Conservation (phyloP, 2,888 invertebrate genomes). For the Anoncus sp. region DNA sequence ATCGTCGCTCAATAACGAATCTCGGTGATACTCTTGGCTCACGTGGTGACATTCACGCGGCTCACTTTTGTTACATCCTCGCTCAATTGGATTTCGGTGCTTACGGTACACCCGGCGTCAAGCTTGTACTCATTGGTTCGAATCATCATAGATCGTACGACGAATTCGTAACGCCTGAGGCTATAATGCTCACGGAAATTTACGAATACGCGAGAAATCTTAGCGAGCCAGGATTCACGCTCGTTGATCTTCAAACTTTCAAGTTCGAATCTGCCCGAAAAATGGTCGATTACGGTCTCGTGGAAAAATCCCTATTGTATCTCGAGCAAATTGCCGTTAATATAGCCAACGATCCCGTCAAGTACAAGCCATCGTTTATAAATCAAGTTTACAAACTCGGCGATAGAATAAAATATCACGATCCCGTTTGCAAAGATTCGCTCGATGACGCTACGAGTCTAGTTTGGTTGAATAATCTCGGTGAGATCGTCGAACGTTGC, state of each 20-base stretch:
- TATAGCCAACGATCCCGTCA: conserved; percentile 86
- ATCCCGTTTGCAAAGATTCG: conserved; percentile 85
- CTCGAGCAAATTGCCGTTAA: conserved; percentile 91
- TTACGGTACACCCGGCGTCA: conserved; percentile 84
- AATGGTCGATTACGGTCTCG: conserved; percentile 90
- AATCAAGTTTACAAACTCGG: conserved; percentile 84
- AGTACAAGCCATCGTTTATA: conserved; percentile 84
- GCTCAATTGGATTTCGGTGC: conserved; percentile 88
- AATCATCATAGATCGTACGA: conserved; percentile 86
- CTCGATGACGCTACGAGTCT: conserved; percentile 84
- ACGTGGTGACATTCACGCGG: conserved; percentile 94
- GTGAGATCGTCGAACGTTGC: conserved; percentile 82
- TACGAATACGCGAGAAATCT: conserved; percentile 96
- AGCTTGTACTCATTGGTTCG: conserved; percentile 92
- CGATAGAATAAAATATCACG: conserved; percentile 88
- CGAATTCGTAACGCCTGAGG: conserved; percentile 91
- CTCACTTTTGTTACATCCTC: conserved; percentile 98
- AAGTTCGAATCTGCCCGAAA: conserved; percentile 93
- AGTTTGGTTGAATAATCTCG: conserved; percentile 86
- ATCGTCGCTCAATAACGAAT: conserved; percentile 90
- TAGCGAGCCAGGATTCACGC: conserved; percentile 89
- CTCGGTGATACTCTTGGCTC: conserved; percentile 89
- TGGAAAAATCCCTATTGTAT: conserved; percentile 93
- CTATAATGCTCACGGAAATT: conserved; percentile 97
- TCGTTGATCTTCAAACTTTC: conserved; percentile 90